Percentiles rank a stretch among this genome's conserved stretches.
These are phyloP conservation scores for Sceloporus undulatus DNA, from an alignment of 2,113 vertebrate species.

Conservation along the genomic window DNA sequence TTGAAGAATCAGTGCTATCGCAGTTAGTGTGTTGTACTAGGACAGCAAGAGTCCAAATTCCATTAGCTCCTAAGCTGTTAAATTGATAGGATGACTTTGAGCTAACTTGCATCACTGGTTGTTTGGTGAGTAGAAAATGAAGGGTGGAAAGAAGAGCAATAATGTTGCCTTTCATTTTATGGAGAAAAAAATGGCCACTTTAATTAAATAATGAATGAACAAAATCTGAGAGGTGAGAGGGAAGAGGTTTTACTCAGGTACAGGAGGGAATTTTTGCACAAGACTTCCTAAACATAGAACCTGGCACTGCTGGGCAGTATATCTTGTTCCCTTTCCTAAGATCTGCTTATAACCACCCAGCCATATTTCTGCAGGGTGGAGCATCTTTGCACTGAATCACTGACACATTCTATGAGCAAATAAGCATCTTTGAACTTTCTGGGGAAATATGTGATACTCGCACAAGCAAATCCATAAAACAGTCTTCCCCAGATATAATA, in stretches of 20 bases:
- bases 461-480: not conserved
- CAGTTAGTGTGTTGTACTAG: not conserved
- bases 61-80: not conserved
- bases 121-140: not conserved
- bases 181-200: not conserved
- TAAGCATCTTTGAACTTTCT: not conserved
- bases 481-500: not conserved
- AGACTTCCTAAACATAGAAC: not conserved
- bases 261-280: not conserved
- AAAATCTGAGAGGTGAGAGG: not conserved
- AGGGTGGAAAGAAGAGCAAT: not conserved
- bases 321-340: not conserved
- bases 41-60: not conserved
- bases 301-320: too few relatives aligned
- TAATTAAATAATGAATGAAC: not conserved
- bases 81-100: not conserved
- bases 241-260: not conserved
- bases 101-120: not conserved
- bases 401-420: not conserved
- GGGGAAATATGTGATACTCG: not conserved
- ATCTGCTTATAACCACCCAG: not conserved
- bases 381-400: not conserved
- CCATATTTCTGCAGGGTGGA: not conserved
- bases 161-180: not conserved
- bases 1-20: not conserved